These are phyloP conservation scores for Bombus balteatus DNA, from an alignment of 1,140 invertebrate genomes.

Conservation along the genomic window DNA sequence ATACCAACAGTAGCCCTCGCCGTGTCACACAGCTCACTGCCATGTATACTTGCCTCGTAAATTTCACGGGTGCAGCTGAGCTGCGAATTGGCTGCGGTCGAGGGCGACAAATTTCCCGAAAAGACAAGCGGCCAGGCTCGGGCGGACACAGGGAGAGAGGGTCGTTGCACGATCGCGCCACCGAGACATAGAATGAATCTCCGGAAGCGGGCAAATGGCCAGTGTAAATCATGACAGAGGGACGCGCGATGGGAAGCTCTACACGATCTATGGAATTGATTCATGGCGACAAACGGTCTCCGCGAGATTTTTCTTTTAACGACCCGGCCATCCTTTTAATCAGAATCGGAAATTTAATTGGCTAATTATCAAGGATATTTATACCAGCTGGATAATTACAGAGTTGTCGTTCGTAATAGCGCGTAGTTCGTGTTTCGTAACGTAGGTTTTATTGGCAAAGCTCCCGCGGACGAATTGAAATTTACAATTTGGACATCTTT, in stretches of 20 bases:
- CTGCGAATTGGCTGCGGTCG: conserved; percentile 37
- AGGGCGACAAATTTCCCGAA: conserved; percentile 44
- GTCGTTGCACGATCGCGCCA: not conserved
- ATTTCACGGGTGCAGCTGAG: conserved; percentile 44
- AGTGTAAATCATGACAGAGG: conserved; percentile 33
- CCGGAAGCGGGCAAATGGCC: conserved; percentile 33
- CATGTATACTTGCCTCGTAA: conserved; percentile 11
- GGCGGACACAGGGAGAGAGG: not conserved
- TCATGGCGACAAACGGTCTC: not conserved
- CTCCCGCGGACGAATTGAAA: not conserved
- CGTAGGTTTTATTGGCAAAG: not conserved
- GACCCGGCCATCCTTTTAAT: not conserved
- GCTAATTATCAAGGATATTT: not conserved
- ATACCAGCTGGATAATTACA: not conserved
- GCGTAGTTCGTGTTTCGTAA: not conserved
- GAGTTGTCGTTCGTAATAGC: not conserved
- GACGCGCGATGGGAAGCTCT: not conserved
- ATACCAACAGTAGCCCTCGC: not conserved
- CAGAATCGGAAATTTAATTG: not conserved
- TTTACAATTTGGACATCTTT: not conserved
- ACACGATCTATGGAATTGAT: conserved; percentile 25
- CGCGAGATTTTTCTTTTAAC: not conserved
- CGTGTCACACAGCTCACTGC: not conserved
- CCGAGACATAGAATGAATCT: conserved; percentile 11
- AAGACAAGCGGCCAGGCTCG: conserved; percentile 2